These are phyloP conservation scores for Peromyscus nudipes DNA, from an alignment of 2,797 vertebrate genomes.

Conservation along the genomic window DNA sequence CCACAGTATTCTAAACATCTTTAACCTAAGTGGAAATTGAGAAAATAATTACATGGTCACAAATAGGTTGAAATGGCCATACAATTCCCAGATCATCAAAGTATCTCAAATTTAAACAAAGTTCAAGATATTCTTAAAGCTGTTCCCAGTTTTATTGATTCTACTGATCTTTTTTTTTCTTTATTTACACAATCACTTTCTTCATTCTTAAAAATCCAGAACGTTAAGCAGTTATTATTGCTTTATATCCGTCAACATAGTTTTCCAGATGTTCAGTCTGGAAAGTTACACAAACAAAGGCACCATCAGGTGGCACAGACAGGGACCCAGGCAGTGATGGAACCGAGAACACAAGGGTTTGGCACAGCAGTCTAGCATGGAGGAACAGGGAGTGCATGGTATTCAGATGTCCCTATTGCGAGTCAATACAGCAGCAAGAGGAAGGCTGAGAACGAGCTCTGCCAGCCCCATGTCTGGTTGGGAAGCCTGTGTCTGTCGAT, in stretches of 20 bases:
- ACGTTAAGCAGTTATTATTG: neutral
- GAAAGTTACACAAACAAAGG: neutral
- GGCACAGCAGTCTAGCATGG: neutral
- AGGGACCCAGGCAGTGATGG: neutral
- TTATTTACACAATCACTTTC: neutral
- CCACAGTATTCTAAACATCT: neutral
- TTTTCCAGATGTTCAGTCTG: neutral
- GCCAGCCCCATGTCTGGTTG: neutral
- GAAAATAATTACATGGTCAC: neutral
- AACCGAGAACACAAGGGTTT: neutral
- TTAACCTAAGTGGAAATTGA: neutral
- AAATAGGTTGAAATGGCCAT: neutral
- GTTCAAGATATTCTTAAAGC: neutral
- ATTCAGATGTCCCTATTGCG: too few relatives aligned
- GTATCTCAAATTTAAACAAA: slow-evolving; percentile 27
- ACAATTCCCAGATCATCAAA: neutral
- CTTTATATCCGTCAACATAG: neutral
- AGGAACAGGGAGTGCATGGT: neutral
- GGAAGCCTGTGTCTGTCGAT: neutral
- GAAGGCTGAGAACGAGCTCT: neutral
- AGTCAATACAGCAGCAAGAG: neutral
- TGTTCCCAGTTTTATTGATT: neutral
- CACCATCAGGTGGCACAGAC: neutral
- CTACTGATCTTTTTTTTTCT: neutral
- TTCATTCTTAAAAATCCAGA: neutral